Conservation (phyloP, 2,113 vertebrate genomes). For the Corapipo altera region DNA sequence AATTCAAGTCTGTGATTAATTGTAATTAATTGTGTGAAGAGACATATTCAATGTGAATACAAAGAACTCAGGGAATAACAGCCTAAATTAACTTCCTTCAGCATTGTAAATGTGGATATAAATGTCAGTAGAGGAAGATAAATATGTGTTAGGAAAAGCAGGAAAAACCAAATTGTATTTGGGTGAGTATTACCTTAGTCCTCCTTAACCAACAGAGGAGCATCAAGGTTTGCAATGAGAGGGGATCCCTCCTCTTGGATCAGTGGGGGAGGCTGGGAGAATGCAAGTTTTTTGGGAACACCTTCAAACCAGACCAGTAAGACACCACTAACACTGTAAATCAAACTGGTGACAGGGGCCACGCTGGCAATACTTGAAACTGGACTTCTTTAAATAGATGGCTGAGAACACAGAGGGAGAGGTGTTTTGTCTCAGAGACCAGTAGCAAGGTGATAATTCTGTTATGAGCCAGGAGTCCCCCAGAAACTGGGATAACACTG, state of each 20-base stretch:
- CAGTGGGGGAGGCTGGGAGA: not conserved
- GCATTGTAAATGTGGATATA: not conserved
- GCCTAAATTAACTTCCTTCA: constrained; percentile 45
- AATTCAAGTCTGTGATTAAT: not conserved
- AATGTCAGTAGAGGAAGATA: not conserved
- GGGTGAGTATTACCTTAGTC: not conserved
- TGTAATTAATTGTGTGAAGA: not conserved
- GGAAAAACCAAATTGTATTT: not conserved
- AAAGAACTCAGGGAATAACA: constrained; percentile 70
- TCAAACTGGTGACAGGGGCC: not conserved
- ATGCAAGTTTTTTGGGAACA: not conserved
- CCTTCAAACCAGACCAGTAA: not conserved
- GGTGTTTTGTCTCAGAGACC: not conserved
- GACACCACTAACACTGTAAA: too few species aligned
- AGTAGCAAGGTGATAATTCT: not conserved
- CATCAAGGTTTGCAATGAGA: not conserved
- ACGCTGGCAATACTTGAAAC: not conserved
- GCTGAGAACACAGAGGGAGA: not conserved
- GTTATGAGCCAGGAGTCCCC: not conserved
- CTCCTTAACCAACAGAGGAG: not conserved
- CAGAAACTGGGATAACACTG: not conserved
- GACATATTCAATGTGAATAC: not conserved
- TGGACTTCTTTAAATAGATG: not conserved
- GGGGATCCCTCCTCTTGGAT: not conserved
- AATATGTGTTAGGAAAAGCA: not conserved